Evolutionary conservation across 2,888 invertebrate species (phyloP), one percentile per base, ranked within the genome.

Genomic region (Noctua fimbriata): DNA sequence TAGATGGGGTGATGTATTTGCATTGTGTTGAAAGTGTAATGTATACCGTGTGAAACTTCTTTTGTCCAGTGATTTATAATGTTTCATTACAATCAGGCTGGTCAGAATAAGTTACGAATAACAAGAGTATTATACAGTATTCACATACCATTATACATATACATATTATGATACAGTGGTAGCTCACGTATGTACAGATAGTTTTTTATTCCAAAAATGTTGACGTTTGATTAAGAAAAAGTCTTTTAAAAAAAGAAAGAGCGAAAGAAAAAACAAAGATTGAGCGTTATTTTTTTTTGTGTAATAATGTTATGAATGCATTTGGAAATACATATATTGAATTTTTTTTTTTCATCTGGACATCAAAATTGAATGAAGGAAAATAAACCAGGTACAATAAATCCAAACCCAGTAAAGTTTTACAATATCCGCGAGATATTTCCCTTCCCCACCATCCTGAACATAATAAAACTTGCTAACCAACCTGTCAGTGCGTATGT

Each of bases 401-500:
- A 36, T 60, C 7, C 49, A 60, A 44, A 5, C 18, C 24, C n/a
- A 74, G 10, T 28, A 24, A 80, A 86, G 52, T 78, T 75, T 52
- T 63, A 75, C 36, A 83, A 83, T 55, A 75, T 78, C 18, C 7
- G 28, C 60, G 41, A n/a, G 21, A 70, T 10, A 32, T 60, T 74
- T 70, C n/a, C 65, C 32, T 55, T 44, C 28, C 52, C 36, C 36
- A 69, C 32, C 6, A 32, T 49, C 73, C 10, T 10, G 9, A 65
- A 77, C 36, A 72, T 69, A 24, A 69, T 66, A 67, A 75, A 80
- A 76, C 49, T 75, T n/a, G 87, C 52, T 84, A 52, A n/a, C 65
- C 47, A 63, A 52, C 28, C 76, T 72, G 71, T 84, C 67, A 71
- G 76, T 9, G 12, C 4, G 73, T 83, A 18, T 83, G 79, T 79